Percentiles rank a stretch among this genome's conserved stretches.
phyloP scores from a whole-genome alignment of 2,797 vertebrate genomes.

The Synaphobranchus kaupii region DNA sequence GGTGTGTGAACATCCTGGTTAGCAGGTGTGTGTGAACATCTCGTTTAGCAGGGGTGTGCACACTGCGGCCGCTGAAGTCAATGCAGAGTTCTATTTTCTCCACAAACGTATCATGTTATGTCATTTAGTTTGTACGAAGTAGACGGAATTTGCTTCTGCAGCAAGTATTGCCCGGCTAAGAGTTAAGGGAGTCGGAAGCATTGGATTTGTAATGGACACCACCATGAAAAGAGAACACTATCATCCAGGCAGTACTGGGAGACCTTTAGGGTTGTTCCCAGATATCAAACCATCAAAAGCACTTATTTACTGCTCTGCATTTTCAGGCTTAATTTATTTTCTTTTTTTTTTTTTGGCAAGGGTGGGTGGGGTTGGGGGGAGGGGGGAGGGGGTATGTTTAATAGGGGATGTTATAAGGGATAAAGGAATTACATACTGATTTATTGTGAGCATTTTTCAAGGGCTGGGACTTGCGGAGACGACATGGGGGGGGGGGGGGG shows the following conservation, averaged over 20 bases:
- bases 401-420: not conserved
- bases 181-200: not conserved
- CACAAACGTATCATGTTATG: not conserved
- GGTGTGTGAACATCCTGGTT: no score
- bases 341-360: not conserved
- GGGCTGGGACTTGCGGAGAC: not conserved
- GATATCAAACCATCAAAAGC: not conserved
- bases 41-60: no score
- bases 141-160: no score
- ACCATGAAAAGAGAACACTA: not conserved
- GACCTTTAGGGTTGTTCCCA: not conserved
- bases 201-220: not conserved
- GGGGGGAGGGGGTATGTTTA: not conserved
- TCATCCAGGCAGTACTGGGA: not conserved
- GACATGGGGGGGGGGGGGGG: not conserved
- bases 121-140: not conserved
- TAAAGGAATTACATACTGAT: constrained; percentile 6
- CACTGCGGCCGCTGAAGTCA: no score
- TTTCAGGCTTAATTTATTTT: not conserved
- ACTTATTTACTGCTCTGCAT: not conserved
- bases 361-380: no score
- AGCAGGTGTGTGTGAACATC: no score
- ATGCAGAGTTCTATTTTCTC: not conserved
- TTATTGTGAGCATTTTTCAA: constrained; percentile 17
- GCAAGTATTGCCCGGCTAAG: no score